Conservation (phyloP, 2,113 vertebrate species). For the Astur gentilis region DNA sequence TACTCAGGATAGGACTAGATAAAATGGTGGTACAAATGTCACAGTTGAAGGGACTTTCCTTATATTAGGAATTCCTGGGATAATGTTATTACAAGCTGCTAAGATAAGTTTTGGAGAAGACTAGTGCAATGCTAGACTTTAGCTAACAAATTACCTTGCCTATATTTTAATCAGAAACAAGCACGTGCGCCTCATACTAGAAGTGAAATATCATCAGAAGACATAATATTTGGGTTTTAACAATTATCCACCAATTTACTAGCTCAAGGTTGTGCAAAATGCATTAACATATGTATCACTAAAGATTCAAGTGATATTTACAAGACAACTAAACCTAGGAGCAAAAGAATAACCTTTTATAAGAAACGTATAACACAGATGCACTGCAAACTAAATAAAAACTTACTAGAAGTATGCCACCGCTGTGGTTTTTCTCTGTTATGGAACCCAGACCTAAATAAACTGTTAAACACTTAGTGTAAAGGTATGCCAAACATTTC, state of each 20-base stretch:
- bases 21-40: background rate
- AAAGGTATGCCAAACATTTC: slow-evolving; percentile 81
- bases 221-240: background rate
- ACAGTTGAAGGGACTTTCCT: background rate
- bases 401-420: slow-evolving; percentile 45
- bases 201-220: background rate
- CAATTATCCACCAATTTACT: background rate
- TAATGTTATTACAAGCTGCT: background rate
- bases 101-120: background rate
- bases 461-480: slow-evolving; percentile 77
- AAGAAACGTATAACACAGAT: slow-evolving; percentile 13
- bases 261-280: background rate
- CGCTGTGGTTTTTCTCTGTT: slow-evolving; percentile 54
- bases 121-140: background rate
- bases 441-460: slow-evolving; percentile 72
- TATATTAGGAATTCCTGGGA: background rate
- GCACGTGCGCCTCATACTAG: background rate
- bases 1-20: background rate
- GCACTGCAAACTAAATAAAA: slow-evolving; percentile 55
- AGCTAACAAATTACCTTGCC: background rate
- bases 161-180: background rate
- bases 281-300: fast-evolving
- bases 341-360: slow-evolving; percentile 23
- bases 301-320: background rate
- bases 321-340: background rate